These are phyloP conservation scores for Octomys mimax DNA, from an alignment of 2,797 vertebrate species.

Conservation along the genomic window DNA sequence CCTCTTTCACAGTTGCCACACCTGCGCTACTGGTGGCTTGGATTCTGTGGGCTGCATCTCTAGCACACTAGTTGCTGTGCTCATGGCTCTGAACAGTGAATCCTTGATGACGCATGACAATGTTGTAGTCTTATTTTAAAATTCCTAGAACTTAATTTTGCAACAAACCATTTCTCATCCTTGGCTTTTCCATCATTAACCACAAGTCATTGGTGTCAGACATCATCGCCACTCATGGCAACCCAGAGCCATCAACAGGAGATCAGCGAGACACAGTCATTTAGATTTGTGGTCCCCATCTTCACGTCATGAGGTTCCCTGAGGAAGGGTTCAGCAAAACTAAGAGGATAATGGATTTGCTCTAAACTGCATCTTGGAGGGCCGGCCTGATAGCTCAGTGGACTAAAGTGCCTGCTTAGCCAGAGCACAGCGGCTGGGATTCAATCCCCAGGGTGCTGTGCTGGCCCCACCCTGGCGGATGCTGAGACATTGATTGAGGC, in stretches of 20 bases:
- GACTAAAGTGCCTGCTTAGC: no score
- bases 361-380: background rate
- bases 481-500: no score
- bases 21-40: background rate
- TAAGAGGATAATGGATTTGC: background rate
- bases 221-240: background rate
- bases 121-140: background rate
- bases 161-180: background rate
- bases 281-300: constrained; percentile 18
- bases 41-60: background rate
- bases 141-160: constrained; percentile 18
- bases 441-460: no score
- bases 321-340: background rate
- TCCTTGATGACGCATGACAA: background rate
- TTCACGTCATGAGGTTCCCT: background rate
- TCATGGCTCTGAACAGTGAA: background rate
- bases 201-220: background rate
- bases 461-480: no score
- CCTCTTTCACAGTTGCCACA: background rate
- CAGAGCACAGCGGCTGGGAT: no score
- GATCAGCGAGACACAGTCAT: background rate
- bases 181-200: background rate
- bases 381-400: no score
- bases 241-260: background rate
- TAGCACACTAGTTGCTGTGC: background rate